Evolutionary conservation across 2,888 invertebrate genomes (phyloP), one percentile per base, ranked within the genome.

Genomic region (Athetis lepigone): DNA sequence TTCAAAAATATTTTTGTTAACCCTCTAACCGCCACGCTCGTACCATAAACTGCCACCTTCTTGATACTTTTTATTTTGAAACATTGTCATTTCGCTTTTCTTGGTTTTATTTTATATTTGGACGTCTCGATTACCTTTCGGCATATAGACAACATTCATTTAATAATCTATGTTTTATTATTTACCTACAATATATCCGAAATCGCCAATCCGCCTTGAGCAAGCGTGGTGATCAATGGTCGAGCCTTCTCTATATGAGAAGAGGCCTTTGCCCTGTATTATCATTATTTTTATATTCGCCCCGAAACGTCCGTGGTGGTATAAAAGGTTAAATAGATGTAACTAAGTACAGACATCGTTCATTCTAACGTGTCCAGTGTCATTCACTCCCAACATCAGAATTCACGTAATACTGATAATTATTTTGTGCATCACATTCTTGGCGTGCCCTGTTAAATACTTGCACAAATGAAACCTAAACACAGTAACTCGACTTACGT

Each of bases 321-420:
- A 25, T n/a, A 47, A 36, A 55, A 43, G 47, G 62, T 58, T 51
- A 42, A 45, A 43, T 23, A 33, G 9, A 5, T 6, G 11, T 29
- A 33, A 37, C 9, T 18, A 21, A 33, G 4, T n/a, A n/a, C 40
- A 29, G n/a, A 21, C 29, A n/a, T 7, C 5, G 47, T 25, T 55
- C 40, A 58, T 52, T 23, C 46, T 23, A 45, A 9, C 11, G 2
- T 67, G 21, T 52, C 11, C 16, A 46, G 58, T 54, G 27, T 58
- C 47, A 55, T 62, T 59, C 37, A 29, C 23, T 77, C 78, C 78
- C 80, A 78, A 78, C 61, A 80, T 78, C 78, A 78, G 78, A 80
- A 80, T 78, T 59, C 47, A 50, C 21, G 51, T 29, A 54, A 55
- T 46, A 40, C 18, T 75, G 11, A 57, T 33, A 50, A 9, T 68